These are phyloP conservation scores for Agapetus fuscipes DNA, from an alignment of 2,888 invertebrate species.

Conservation along the genomic window DNA sequence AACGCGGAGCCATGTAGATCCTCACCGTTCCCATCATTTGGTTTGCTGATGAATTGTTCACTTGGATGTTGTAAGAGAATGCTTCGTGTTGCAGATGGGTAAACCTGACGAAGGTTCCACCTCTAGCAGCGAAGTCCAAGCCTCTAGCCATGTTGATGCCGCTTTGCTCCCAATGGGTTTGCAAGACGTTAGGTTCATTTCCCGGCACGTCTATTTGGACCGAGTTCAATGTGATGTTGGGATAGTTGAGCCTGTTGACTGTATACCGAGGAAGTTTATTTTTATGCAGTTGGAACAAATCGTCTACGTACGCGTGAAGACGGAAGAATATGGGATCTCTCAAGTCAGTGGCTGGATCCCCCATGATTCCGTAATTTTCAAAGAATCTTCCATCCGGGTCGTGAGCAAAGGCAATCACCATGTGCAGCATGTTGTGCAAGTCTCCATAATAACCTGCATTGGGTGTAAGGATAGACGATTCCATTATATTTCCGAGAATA, in stretches of 20 bases:
- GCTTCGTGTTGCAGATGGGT: conserved; percentile 27
- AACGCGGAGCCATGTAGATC: conserved; percentile 28
- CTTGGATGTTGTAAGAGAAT: conserved; percentile 22
- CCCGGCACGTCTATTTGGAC: conserved; percentile 9
- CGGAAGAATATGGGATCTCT: conserved; percentile 31
- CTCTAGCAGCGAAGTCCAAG: conserved; percentile 26
- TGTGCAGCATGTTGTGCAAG: conserved; percentile 75
- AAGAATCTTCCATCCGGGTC: conserved; percentile 69
- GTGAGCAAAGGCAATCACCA: conserved; percentile 64
- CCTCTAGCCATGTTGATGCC: conserved; percentile 29
- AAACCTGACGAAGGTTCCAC: conserved; percentile 22
- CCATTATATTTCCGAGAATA: conserved; percentile 68
- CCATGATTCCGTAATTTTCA: conserved; percentile 30
- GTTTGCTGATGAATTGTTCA: conserved; percentile 8
- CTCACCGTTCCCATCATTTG: conserved; percentile 24
- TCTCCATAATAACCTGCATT: conserved; percentile 67
- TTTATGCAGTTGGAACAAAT: conserved; percentile 29
- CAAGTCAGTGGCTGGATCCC: conserved; percentile 28
- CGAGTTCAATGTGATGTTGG: conserved; percentile 4
- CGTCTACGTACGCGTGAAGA: conserved; percentile 29
- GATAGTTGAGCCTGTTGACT: conserved; percentile 20
- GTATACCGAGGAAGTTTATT: conserved; percentile 25
- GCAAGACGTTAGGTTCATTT: conserved; percentile 8
- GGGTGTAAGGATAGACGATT: conserved; percentile 58
- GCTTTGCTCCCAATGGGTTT: conserved; percentile 27